Conservation (phyloP, 1,140 invertebrate species). For the Heliothis virescens region DNA sequence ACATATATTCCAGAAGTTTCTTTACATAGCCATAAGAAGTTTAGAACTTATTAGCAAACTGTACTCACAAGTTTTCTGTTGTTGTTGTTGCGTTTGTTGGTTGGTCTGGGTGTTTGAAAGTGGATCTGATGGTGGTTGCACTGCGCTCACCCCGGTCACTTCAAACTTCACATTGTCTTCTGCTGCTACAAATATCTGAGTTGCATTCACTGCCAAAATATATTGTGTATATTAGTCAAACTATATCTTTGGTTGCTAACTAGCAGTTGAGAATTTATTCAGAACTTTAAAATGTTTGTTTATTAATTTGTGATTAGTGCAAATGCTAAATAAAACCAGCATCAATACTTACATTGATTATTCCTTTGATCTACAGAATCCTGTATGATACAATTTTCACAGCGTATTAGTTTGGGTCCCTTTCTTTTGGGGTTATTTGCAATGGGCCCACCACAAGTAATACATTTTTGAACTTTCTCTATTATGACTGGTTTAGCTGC, state of each 20-base stretch:
- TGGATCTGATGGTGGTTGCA: slow-evolving; percentile 70
- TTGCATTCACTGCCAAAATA: slow-evolving; percentile 76
- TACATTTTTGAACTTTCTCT: slow-evolving; percentile 85
- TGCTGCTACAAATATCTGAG: slow-evolving; percentile 89
- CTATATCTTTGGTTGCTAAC: background rate
- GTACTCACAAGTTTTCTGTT: slow-evolving; percentile 78
- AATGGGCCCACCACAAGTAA: slow-evolving; percentile 87
- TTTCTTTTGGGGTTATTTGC: slow-evolving; percentile 87
- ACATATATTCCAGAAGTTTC: too few relatives aligned
- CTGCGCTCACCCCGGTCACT: slow-evolving; percentile 84
- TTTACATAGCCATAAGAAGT: too few relatives aligned
- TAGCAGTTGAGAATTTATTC: background rate
- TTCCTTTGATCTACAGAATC: slow-evolving; percentile 83
- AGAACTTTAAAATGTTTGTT: too few relatives aligned
- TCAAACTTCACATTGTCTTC: slow-evolving; percentile 87
- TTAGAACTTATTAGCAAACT: background rate
- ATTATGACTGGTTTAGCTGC: slow-evolving; percentile 80
- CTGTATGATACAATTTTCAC: slow-evolving; percentile 87
- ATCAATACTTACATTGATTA: slow-evolving; percentile 72
- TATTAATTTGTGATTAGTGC: too few relatives aligned
- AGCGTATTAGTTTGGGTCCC: slow-evolving; percentile 87
- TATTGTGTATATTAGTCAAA: background rate
- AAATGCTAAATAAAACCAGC: slow-evolving; percentile 27
- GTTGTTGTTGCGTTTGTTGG: slow-evolving; percentile 78
- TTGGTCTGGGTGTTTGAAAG: slow-evolving; percentile 66